A percentile compares a stretch with the other conserved stretches of the same genome.
Evolutionary conservation across 2,888 invertebrate genomes (phyloP).

Genomic region (Spodoptera exigua): DNA sequence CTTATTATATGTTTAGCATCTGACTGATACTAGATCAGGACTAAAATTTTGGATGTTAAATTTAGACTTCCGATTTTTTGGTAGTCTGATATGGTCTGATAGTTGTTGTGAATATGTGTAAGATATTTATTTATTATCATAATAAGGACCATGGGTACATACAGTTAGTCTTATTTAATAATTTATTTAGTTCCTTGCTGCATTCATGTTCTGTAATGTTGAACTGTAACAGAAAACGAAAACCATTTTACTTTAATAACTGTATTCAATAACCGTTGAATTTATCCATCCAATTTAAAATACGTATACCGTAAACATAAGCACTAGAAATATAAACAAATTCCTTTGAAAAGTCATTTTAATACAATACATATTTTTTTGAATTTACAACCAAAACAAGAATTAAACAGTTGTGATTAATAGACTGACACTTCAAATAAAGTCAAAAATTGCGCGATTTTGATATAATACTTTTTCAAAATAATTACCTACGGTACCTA

Average conservation of each 20-base stretch:
- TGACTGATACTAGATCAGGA: no score
- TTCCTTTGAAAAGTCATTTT: conserved; percentile 33
- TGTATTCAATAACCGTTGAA: no score
- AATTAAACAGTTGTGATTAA: conserved; percentile 2
- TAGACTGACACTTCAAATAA: conserved; percentile 8
- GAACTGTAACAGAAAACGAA: conserved; percentile 26
- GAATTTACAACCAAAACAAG: conserved; percentile 15
- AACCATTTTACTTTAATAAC: not conserved
- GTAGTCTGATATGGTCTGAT: no score
- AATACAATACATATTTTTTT: not conserved
- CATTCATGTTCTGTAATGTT: conserved; percentile 49
- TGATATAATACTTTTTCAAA: no score
- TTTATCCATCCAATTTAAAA: no score
- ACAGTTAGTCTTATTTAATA: conserved; percentile 19
- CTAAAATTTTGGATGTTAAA: no score
- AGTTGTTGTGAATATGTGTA: no score
- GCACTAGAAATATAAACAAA: conserved; percentile 29
- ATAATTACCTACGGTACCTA: no score
- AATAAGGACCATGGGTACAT: not conserved
- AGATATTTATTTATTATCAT: no score
- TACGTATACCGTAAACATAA: conserved; percentile 37
- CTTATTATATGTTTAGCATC: no score
- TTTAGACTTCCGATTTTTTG: no score
- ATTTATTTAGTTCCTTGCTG: conserved; percentile 17
- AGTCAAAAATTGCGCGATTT: conserved; percentile 33